Base-by-base conservation (phyloP, 2,888 invertebrate species). In the Rotaria sp. region DNA sequence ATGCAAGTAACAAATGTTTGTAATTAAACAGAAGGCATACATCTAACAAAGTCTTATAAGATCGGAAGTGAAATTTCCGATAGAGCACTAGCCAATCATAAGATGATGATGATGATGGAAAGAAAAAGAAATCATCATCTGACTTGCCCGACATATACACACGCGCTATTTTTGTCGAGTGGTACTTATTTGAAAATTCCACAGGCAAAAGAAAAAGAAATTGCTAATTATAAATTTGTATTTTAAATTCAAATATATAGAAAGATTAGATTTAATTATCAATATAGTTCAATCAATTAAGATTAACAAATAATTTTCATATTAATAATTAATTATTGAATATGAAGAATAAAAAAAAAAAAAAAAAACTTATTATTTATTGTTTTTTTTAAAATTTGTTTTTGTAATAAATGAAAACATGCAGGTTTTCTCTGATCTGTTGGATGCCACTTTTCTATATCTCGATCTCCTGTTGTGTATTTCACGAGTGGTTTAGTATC, bases 61-160 rank as follows among this genome's bases (percentile, higher is more conserved):
- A 80, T 80, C 80, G 80, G 80, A 80, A 80, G 80, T 80, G 80
- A 80, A 80, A 80, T 80, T 80, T 80, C 80, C 80, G 41, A 67
- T 67, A 67, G 67, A 67, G 35, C 13, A 30, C 67, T 35, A 67
- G 67, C 67, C 67, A 67, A 67, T 67, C 67, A 38, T 67, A 38
- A 21, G 35, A 30, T 59, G 59, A 24, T 57, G n/a, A 41, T 8
- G 57, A 7, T n/a, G 10, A 11, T 35, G 67, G n/a, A 45, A 80
- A n/a, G 26, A 75, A n/a, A 80, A 45, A 45, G 80, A 80, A 45
- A 80, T 45, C 26, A 45, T 80, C 80, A 80, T 80, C 80, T 80
- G 80, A 24, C 80, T 80, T 45, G n/a, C 15, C 35, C 67, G 67
- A 67, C 67, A 30, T 35, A 35, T 7, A 67, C 67, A 21, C 67